Evolutionary conservation across 1,140 invertebrate species (phyloP), one percentile per base, ranked within the genome.

Genomic region (Papilio aristodemus): DNA sequence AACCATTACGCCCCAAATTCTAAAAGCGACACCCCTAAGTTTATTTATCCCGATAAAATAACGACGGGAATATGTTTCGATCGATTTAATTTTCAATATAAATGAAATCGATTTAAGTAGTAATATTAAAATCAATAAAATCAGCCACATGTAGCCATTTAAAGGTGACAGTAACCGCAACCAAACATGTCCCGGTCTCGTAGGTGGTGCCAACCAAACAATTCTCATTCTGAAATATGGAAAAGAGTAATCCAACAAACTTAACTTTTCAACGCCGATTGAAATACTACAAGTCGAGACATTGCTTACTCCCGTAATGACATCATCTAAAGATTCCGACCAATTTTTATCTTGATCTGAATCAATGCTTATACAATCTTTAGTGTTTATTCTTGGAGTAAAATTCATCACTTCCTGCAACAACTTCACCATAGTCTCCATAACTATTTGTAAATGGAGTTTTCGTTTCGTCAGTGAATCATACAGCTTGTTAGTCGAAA

Each of bases 251-350:
- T 86, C 85, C 22, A 89, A 50, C 17, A 84, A 50, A 10, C 75
- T 75, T 27, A 79, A 67, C 68, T 75, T 72, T 19, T 89, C 83
- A 25, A 82, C 73, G 13, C 82, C 83, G 14, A 85, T 71, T 25
- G 84, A 79, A 66, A 85, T 79, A 38, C 72, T 86, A 41, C 83
- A 84, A 13, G 83, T 85, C 1, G 86, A 89, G 58, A 89, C 81
- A 67, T 87, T 85, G 5, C 79, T 74, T 8, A 62, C 67, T 6
- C 86, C 85, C 13, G 68, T 70, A 25, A 86, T 76, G 11, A 89
- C 77, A 27, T 87, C 84, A n/a, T 81, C 81, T 9, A 89, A 68
- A 11, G 83, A 85, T 62, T 81, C 78, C 0, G 83, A 83, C 84
- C 84, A 89, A 72, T 84, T 86, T 32, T 78, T 80, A 0, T 80